phyloP scores from a whole-genome alignment of 2,113 vertebrate genomes.

The Grallaria varia region DNA sequence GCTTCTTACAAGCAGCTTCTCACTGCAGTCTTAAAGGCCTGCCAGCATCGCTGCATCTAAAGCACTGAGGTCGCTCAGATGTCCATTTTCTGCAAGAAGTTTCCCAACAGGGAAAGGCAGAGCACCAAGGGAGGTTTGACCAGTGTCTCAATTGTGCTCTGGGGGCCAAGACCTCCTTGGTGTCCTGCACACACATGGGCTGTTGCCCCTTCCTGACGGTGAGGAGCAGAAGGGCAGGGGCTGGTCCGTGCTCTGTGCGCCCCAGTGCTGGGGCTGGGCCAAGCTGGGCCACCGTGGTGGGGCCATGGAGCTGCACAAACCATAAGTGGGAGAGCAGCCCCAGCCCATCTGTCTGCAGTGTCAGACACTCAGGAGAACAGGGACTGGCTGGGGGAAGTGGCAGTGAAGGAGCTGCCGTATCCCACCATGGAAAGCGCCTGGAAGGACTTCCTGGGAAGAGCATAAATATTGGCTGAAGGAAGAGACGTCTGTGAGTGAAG shows the following conservation, averaged over 20 bases:
- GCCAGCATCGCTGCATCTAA: too few relatives aligned
- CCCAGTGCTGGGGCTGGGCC: background rate
- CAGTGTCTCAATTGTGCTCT: accelerated
- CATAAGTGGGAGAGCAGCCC: background rate
- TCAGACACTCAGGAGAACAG: accelerated
- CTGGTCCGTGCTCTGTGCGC: background rate
- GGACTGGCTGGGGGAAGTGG: background rate
- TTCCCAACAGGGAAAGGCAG: background rate
- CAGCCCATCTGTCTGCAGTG: accelerated
- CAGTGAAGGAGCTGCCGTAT: background rate
- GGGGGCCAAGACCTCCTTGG: accelerated
- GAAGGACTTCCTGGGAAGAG: background rate
- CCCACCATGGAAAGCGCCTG: accelerated
- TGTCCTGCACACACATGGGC: accelerated
- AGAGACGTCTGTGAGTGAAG: background rate
- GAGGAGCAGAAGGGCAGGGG: background rate
- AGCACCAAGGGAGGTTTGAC: accelerated
- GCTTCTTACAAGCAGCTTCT: too few relatives aligned
- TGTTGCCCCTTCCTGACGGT: background rate
- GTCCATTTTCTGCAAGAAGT: too few relatives aligned
- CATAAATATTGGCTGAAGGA: background rate
- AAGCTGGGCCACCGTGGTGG: background rate
- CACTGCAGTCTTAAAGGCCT: too few relatives aligned
- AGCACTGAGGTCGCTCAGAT: too few relatives aligned
- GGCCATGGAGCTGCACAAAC: accelerated